These are phyloP conservation scores for Cabera pusaria DNA, from an alignment of 2,888 invertebrate genomes.

Conservation along the genomic window DNA sequence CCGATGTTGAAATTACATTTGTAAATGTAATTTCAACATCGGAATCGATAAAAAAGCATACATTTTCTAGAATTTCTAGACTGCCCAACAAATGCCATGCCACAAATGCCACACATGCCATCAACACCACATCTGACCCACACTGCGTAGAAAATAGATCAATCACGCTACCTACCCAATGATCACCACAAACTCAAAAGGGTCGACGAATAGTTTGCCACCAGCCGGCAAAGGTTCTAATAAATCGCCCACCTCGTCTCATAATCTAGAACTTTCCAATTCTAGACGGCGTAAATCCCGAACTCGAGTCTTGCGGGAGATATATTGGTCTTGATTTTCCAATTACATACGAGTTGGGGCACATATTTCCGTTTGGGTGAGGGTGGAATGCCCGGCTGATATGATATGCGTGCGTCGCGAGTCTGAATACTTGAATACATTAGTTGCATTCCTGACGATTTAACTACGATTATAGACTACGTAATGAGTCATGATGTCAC, in stretches of 20 bases:
- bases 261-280: conserved; percentile 42
- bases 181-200: conserved; percentile 2
- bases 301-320: conserved; percentile 45
- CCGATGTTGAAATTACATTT: too few species aligned
- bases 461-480: too few species aligned
- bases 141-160: too few species aligned
- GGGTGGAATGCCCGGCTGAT: conserved; percentile 31
- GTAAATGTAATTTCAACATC: too few species aligned
- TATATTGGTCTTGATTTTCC: conserved; percentile 71
- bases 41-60: too few species aligned
- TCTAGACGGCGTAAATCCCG: conserved; percentile 45
- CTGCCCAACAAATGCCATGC: too few species aligned
- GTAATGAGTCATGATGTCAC: too few species aligned
- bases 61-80: too few species aligned
- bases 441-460: too few species aligned
- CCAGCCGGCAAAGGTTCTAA: conserved; percentile 16
- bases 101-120: too few species aligned
- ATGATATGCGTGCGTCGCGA: conserved; percentile 7
- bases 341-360: conserved; percentile 65
- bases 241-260: conserved; percentile 29
- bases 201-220: conserved; percentile 4
- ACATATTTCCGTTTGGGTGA: conserved; percentile 62
- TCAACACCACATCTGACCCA: too few species aligned
- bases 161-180: not conserved
- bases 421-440: too few species aligned